Base-by-base conservation (phyloP, 2,888 invertebrate species). In the Portevinia maculata region DNA sequence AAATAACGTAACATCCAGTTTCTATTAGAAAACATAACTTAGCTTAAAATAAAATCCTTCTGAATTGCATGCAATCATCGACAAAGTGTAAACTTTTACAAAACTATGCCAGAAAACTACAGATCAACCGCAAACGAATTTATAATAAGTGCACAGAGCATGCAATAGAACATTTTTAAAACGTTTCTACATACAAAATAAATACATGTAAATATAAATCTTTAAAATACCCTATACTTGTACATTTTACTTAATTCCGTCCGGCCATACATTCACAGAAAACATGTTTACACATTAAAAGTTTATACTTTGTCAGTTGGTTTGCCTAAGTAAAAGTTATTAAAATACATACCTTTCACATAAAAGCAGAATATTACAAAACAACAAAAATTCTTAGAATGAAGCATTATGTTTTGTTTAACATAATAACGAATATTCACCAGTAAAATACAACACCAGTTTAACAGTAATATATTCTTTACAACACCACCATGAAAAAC, bases 221-320 rank as follows among this genome's bases (percentile, higher is more conserved):
- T 76, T 75, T 67, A 37, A 69, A 39, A 57, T 78, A 73, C 78
- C 76, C 73, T 44, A 67, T 60, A 65, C 59, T 83, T 83, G 70
- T 81, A 76, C 78, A 70, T 83, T 78, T 78, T 73, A 83, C 76
- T 67, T 60, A 83, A 83, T 69, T 83, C 83, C 83, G 83, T 83
- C 83, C 83, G 83, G 83, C 55, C 44, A 76, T 44, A 71, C 64
- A 67, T 83, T 71, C 57, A 78, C 67, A 50, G 30, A 34, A 30
- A 59, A 64, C 52, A 41, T 62, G 67, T 69, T 44, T 57, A 55
- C 37, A 46, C 75, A 41, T 70, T 46, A 53, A 65, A 53, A 70
- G 65, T 67, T 78, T 73, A 67, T 57, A 62, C 73, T 78, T 73
- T 78, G 73, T 57, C 71, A 60, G 17, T 34, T 55, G 21, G 8